Conservation (phyloP, 2,797 vertebrate species). For the Aratinga solstitialis region DNA sequence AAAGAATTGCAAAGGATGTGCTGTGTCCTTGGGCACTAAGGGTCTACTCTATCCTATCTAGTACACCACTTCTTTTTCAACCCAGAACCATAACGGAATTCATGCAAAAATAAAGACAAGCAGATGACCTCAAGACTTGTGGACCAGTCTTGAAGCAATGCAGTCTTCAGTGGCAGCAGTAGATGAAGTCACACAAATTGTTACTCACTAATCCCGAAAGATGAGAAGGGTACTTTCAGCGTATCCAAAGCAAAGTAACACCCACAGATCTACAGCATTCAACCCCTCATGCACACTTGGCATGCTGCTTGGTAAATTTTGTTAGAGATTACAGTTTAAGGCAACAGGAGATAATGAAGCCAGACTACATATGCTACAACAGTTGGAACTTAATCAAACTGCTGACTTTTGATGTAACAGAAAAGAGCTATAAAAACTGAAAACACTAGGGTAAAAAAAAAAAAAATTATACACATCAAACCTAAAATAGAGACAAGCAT, state of each 20-base stretch:
- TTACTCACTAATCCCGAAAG: not conserved
- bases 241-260: not conserved
- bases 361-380: constrained; percentile 61
- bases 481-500: not conserved
- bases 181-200: not conserved
- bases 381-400: constrained; percentile 51
- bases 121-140: not conserved
- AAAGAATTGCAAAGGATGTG: not conserved
- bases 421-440: constrained; percentile 10
- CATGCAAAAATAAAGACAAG: not conserved
- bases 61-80: not conserved
- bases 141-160: not conserved
- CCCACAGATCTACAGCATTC: not conserved
- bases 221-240: not conserved
- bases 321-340: constrained; percentile 20
- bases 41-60: not conserved
- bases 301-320: not conserved
- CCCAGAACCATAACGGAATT: not conserved
- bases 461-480: not conserved
- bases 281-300: not conserved
- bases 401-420: constrained; percentile 22
- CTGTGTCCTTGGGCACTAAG: not conserved
- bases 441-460: not conserved
- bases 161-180: not conserved
- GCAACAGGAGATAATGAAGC: constrained; percentile 41